Evolutionary conservation across 2,888 invertebrate species (phyloP), one percentile per base, ranked within the genome.

Genomic region (Drosophila cognata): DNA sequence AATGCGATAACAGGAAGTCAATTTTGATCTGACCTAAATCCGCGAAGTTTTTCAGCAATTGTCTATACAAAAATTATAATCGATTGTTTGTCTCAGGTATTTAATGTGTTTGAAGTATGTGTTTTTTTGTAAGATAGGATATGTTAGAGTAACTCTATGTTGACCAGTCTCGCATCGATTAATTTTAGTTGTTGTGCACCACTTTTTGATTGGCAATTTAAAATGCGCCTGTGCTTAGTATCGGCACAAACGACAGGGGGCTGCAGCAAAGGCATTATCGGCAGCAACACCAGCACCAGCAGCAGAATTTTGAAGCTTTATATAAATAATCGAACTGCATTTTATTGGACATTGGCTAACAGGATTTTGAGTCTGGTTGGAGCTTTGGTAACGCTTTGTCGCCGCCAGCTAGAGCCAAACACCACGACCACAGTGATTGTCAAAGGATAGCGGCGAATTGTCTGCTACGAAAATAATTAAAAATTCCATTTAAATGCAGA

Each of bases 401-500:
- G 75, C 76, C 74, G 56, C 28, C 56, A 68, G 74, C 74, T 55
- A 59, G 75, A 51, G 64, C 61, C 69, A 60, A 61, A 77, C 62
- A 75, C 80, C 63, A 36, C 38, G 46, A 56, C 25, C 72, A 69
- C 77, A 65, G 80, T 89, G 90, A 89, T 90, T 88, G 90, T 90
- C 87, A 88, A 88, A 88, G 87, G 87, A 90, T 88, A 72, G 21
- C 50, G 53, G 65, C 55, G 56, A 38, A 71, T 57, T 64, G 74
- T 58, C 66, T 78, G 71, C 82, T 67, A 79, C 63, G 81, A 79
- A 89, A 90, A 86, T 88, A 88, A 90, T 88, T 88, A 90, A 88
- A 90, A 88, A 90, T 86, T 88, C 90, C 87, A 88, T 88, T 88
- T 88, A 88, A 88, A 88, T 88, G 87, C 87, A 88, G 87, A 88